phyloP scores from a whole-genome alignment of 2,113 vertebrate genomes.

The Neogale vison region DNA sequence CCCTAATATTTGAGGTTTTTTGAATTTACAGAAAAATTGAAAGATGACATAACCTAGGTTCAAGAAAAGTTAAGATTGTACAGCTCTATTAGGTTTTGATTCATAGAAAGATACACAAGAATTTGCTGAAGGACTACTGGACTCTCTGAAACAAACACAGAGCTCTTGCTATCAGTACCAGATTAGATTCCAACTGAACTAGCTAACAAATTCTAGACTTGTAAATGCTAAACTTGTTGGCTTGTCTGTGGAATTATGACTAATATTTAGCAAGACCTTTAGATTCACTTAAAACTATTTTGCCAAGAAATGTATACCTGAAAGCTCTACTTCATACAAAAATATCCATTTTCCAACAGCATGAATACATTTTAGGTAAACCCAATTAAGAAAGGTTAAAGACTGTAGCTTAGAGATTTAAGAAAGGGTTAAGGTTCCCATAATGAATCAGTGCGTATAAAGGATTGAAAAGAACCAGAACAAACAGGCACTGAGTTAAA shows the following conservation, averaged over 20 bases:
- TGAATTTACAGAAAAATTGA: background rate
- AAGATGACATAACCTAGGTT: background rate
- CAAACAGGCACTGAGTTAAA: background rate
- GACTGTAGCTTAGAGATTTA: background rate
- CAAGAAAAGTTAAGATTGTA: background rate
- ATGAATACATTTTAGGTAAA: background rate
- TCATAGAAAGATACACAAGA: background rate
- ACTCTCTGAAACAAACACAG: background rate
- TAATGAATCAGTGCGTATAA: background rate
- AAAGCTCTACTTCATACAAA: background rate
- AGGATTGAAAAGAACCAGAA: background rate
- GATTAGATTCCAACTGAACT: background rate
- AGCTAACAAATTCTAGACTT: background rate
- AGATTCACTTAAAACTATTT: background rate
- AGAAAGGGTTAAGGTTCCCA: background rate
- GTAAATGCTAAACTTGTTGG: background rate
- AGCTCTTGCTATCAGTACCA: background rate
- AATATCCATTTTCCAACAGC: background rate
- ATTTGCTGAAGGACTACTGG: background rate
- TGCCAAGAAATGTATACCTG: background rate
- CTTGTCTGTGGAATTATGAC: background rate
- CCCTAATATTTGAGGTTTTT: background rate
- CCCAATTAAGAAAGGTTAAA: background rate
- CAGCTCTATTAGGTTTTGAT: background rate
- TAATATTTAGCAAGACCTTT: background rate